Conservation (phyloP, 2,888 invertebrate genomes). For the Allophyes oxyacanthae region DNA sequence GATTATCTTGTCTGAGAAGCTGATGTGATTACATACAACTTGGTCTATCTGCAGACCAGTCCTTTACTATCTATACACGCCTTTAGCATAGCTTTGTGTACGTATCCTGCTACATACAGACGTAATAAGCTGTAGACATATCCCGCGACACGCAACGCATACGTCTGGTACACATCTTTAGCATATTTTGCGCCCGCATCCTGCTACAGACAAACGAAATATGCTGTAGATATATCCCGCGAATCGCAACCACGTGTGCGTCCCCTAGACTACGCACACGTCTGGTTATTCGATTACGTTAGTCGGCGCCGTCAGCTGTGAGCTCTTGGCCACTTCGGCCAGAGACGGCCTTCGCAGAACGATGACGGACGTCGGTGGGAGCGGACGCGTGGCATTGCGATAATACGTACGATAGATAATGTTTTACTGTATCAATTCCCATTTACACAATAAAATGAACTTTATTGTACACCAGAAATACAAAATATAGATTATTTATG, state of each 20-base stretch:
- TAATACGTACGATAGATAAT: conserved; percentile 7
- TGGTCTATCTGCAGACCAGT: neutral
- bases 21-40: too few species aligned
- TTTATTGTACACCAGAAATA: too few species aligned
- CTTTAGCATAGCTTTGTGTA: neutral
- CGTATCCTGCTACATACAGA: too few species aligned
- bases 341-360: conserved; percentile 28
- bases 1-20: too few species aligned
- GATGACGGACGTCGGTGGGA: conserved; percentile 16
- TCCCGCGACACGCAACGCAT: conserved; percentile 22
- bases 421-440: too few species aligned
- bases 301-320: conserved; percentile 54
- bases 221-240: conserved; percentile 20
- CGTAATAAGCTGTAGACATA: conserved; percentile 8
- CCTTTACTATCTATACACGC: neutral
- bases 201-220: too few species aligned
- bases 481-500: too few species aligned
- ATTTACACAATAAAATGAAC: too few species aligned
- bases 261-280: conserved; percentile 36
- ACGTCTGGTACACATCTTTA: too few species aligned
- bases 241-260: conserved; percentile 33
- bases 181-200: too few species aligned
- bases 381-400: conserved; percentile 10
- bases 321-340: conserved; percentile 32
- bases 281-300: conserved; percentile 65